Base-by-base conservation (phyloP, 2,797 vertebrate genomes). In the Malurus splendens region DNA sequence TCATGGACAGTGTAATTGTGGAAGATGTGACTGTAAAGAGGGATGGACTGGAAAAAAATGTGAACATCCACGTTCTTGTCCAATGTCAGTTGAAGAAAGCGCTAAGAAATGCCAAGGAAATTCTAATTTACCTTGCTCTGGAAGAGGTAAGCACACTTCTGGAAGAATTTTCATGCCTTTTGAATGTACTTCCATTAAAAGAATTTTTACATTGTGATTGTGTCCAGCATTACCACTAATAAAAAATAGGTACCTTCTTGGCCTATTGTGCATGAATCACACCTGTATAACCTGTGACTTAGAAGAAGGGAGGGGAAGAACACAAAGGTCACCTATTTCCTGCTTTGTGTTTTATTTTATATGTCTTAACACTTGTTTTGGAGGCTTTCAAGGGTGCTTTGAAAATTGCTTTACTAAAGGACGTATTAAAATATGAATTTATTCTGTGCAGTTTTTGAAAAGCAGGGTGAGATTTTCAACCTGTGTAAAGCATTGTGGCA, bases 1-100 rank as follows among this genome's bases (percentile, higher is more conserved):
- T 98, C 98, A 98, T 0, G 99, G 99, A 17, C 99, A 99, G 94
- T 99, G 99, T 96, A 98, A 99, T 66, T 99, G 99, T 82, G 99
- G 99, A 93, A 97, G 97, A 94, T 99, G 99, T 89, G 98, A 99
- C 96, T 99, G 99, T 96, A 98, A 97, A 94, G 97, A 97, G 27
- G 98, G 98, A 74, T 99, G 99, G 99, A 90, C 95, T 3, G 99
- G 99, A 59, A 98, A 95, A 85, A 99, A 98, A 91, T 99, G 99
- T 76, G 98, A 99, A 90, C 98, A 99, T 91, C 98, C 98, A 39
- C 90, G 75, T 25, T 98, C 98, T 33, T 99, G 99, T 94, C 96
- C 96, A 2, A 92, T 99, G 86, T 98, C 98, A 23, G 82, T 95
- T 44, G 98, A 99, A 59, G 98, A 98, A 93, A 99, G 99, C 33